Base-by-base conservation (phyloP, 2,888 invertebrate genomes). In the Mylabris sibirica region DNA sequence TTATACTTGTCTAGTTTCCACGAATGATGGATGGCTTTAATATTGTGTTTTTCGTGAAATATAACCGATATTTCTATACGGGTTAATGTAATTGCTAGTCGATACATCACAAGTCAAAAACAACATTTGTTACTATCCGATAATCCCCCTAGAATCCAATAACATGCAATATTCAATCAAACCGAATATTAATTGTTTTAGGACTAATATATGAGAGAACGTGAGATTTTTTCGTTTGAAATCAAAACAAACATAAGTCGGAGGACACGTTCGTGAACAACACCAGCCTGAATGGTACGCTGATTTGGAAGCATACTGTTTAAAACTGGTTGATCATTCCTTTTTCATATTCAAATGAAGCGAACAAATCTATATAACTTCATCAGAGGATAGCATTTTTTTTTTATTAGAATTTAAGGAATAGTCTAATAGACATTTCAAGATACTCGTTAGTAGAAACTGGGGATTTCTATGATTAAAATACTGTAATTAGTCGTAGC, bases 401-500 rank as follows among this genome's bases (percentile, higher is more conserved):
- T 24, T 22, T 53, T 11, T 22, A 53, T 12, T 53, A 24, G 12
- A 53, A 24, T 49, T 4, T n/a, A 41, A 41, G 12, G 38, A 44
- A n/a, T 41, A 1, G 41, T 41, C n/a, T 14, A 53, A 11, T 20
- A 17, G 53, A 12, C 24, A 22, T 8, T 53, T 12, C 2, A 24
- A 53, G 24, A 24, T 24, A 53, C 24, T 53, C 53, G 53, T 53
- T 53, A 53, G 53, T 53, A 49, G 9, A 49, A 49, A 20, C 49
- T 53, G 22, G 1, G 62, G 71, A 71, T 68, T 71, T 67, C 75
- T 72, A 67, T 77, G 79, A 81, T 79, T 80, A 78, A 79, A 80
- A 81, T 77, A 78, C 78, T 73, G 79, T 80, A 81, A 81, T 81
- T 81, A 81, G 80, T 79, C 77, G 77, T 78, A 77, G 80, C 78